Percentiles rank a stretch among this genome's conserved stretches.
These are phyloP conservation scores for Neosilurus mollespiculum DNA, from an alignment of 2,797 vertebrate genomes.

Conservation along the genomic window DNA sequence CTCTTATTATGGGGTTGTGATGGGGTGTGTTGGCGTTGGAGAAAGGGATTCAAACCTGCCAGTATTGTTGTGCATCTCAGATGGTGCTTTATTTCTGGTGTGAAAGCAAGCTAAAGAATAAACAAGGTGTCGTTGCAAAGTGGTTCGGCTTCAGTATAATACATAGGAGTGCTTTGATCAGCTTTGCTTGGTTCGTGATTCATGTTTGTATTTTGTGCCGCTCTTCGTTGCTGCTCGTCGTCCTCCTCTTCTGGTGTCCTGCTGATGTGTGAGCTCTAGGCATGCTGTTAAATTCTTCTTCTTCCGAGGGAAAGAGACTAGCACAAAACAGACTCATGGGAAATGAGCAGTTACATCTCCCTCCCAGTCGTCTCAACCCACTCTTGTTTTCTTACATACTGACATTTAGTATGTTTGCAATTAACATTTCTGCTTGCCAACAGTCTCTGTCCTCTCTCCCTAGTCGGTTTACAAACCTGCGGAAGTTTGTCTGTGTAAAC, in stretches of 20 bases:
- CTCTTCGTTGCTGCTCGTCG: background rate
- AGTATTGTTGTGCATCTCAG: slow-evolving; percentile 43
- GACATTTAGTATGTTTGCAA: slow-evolving; percentile 48
- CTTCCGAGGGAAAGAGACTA: slow-evolving; percentile 47
- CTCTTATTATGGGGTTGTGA: slow-evolving; percentile 30
- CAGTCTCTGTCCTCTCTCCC: slow-evolving; percentile 31
- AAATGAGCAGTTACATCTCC: slow-evolving; percentile 50
- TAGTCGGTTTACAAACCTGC: background rate
- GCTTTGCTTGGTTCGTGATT: slow-evolving; percentile 17
- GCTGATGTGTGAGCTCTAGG: slow-evolving; percentile 31
- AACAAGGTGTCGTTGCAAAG: slow-evolving; percentile 33
- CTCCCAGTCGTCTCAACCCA: slow-evolving; percentile 48
- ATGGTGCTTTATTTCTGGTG: slow-evolving; percentile 23
- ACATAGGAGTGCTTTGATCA: slow-evolving; percentile 34
- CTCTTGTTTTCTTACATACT: slow-evolving; percentile 49
- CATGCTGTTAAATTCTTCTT: slow-evolving; percentile 36
- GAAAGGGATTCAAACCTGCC: slow-evolving; percentile 38
- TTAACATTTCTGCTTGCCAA: slow-evolving; percentile 44
- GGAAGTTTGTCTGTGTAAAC: slow-evolving; percentile 6
- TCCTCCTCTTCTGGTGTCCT: slow-evolving; percentile 32
- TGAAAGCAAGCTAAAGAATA: slow-evolving; percentile 44
- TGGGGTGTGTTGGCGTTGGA: slow-evolving; percentile 40
- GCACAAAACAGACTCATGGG: slow-evolving; percentile 25
- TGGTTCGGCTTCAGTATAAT: slow-evolving; percentile 40
- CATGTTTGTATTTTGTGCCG: background rate